Conservation (phyloP, 2,113 vertebrate species). For the Gallinago media region DNA sequence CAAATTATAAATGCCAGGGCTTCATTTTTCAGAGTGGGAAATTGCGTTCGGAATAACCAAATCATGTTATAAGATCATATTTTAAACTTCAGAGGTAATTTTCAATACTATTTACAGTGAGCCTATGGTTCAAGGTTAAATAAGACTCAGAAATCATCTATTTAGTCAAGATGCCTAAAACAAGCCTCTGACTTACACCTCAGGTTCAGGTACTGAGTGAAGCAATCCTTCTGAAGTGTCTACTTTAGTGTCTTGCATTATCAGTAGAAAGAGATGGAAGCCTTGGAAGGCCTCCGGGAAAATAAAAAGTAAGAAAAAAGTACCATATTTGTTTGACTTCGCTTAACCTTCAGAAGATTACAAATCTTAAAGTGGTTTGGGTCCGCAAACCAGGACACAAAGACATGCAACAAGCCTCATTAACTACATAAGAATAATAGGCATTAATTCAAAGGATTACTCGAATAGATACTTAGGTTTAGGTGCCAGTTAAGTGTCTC, state of each 20-base stretch:
- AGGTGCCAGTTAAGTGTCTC: neutral
- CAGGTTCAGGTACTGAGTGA: neutral
- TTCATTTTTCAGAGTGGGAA: neutral
- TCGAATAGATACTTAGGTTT: neutral
- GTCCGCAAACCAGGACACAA: too few species aligned
- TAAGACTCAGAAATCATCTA: neutral
- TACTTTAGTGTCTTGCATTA: neutral
- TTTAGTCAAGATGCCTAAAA: constrained; percentile 1
- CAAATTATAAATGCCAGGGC: neutral
- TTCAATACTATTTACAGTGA: neutral
- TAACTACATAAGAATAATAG: neutral
- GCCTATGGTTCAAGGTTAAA: neutral
- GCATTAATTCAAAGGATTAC: neutral
- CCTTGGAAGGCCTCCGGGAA: neutral
- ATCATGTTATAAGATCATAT: neutral
- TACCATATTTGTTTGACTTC: neutral
- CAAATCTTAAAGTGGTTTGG: neutral
- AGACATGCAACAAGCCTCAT: neutral
- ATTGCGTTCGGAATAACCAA: neutral
- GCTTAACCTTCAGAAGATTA: neutral
- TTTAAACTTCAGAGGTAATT: neutral
- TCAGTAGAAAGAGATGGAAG: neutral
- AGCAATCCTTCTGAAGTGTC: neutral
- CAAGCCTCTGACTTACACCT: neutral
- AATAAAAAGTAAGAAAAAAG: neutral